Base-by-base conservation (phyloP, 1,140 invertebrate genomes). In the Aphaenogaster floridana region DNA sequence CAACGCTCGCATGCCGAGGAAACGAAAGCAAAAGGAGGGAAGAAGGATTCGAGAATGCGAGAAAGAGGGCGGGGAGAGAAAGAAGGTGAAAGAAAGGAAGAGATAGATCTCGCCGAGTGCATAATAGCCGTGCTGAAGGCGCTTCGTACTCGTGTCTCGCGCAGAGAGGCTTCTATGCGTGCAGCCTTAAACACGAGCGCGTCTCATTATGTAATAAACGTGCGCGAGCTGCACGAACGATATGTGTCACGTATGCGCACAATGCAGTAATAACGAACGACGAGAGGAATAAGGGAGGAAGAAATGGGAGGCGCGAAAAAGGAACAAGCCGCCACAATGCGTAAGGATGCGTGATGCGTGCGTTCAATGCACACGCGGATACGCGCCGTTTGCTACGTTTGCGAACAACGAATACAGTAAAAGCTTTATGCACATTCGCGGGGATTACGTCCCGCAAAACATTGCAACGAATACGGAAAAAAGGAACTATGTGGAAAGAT, bases 131-230 rank as follows among this genome's bases (percentile, higher is more conserved):
- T 64, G 66, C 59, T 77, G 77, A 52, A 80, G 63, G 63, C 77
- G 61, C 78, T 78, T 63, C 57, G 74, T 78, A 68, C 34, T 78
- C 57, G 36, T 48, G 76, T 54, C 63, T 57, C 79, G 79, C 36
- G 64, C 48, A 21, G 39, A 61, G 17, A 54, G 36, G n/a, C 78
- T 71, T 63, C 50, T 45, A 71, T 81, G 66, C 66, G 66, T 72
- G 79, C 64, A 81, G 66, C 39, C 66, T 81, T 72, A 81, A 81
- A 81, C 50, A 81, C 79, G 79, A 81, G 66, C 66, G 79, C 79
- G 79, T 81, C 66, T 81, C 79, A 81, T 81, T 81, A 81, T 81
- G 66, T 81, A 81, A 81, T 72, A 81, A 81, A 81, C 79, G 79
- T 81, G 66, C 79, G 50, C 66, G 81, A 85, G 57, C 42, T 64